A percentile compares a stretch with the other conserved stretches of the same genome.
Evolutionary conservation across 2,888 invertebrate species (phyloP).

Genomic region (Drosophila lacicola): DNA sequence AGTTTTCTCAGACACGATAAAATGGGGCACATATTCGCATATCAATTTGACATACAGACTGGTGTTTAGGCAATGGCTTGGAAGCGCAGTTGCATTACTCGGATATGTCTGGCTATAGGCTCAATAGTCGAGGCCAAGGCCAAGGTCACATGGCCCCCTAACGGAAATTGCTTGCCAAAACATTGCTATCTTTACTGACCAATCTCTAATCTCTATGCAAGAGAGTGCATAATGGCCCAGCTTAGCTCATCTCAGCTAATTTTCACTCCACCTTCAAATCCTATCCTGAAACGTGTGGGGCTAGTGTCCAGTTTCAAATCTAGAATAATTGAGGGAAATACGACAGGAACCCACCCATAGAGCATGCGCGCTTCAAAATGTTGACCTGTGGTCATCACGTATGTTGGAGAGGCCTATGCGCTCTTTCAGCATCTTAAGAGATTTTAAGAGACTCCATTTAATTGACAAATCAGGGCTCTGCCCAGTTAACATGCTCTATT

Average conservation of each 20-base stretch:
- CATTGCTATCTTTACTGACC: slow-evolving; percentile 19
- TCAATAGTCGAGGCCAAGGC: slow-evolving; percentile 38
- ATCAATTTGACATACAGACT: neutral
- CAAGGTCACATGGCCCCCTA: slow-evolving; percentile 18
- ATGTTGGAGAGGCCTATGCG: neutral
- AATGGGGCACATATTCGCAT: neutral
- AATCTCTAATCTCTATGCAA: slow-evolving; percentile 1
- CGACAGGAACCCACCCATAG: neutral
- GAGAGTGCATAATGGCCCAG: neutral
- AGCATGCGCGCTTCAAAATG: slow-evolving; percentile 22
- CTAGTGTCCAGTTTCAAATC: neutral
- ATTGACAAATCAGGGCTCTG: neutral
- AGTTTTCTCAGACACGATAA: neutral
- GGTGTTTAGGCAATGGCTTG: neutral
- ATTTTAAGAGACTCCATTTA: neutral
- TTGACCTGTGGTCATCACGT: slow-evolving; percentile 19
- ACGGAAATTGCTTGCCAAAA: slow-evolving; percentile 20
- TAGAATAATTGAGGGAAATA: neutral
- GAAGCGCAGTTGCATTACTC: neutral
- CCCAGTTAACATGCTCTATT: neutral
- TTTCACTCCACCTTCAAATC: neutral
- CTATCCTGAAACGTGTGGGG: neutral
- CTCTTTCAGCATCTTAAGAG: slow-evolving; percentile 7
- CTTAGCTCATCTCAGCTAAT: neutral
- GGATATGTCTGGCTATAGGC: neutral